Percentiles rank a stretch among this genome's conserved stretches.
Evolutionary conservation across 2,888 invertebrate genomes (phyloP).

Genomic region (Caenorhabditis sinica): DNA sequence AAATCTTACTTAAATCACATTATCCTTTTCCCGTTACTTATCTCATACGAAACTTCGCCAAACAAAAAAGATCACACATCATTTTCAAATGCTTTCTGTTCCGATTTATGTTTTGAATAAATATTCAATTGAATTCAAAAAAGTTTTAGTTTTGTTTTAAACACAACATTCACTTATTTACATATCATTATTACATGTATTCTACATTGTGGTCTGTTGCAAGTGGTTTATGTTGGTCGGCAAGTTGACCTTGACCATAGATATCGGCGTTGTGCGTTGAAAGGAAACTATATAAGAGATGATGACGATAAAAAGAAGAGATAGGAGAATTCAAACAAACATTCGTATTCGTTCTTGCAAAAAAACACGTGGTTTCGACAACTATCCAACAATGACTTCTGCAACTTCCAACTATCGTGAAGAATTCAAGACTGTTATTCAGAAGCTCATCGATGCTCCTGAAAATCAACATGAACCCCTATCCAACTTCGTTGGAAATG

Average conservation of each 20-base stretch:
- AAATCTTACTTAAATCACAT: conserved; percentile 4
- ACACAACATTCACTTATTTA: conserved; percentile 4
- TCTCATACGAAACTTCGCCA: conserved; percentile 50
- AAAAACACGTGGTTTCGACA: conserved; percentile 33
- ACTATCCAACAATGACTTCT: conserved; percentile 18
- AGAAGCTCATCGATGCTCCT: conserved; percentile 55
- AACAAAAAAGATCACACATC: conserved; percentile 45
- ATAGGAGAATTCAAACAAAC: conserved; percentile 21
- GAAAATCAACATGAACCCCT: conserved; percentile 68
- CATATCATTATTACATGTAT: conserved; percentile 1
- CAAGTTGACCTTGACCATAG: conserved; percentile 47
- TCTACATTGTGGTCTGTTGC: conserved; percentile 33
- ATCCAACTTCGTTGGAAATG: conserved; percentile 73
- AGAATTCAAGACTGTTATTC: conserved; percentile 47
- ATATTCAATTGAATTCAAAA: conserved; percentile 19
- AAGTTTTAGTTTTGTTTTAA: background rate
- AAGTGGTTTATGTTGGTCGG: conserved; percentile 17
- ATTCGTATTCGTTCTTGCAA: background rate
- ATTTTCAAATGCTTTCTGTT: conserved; percentile 43
- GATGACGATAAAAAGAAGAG: conserved; percentile 33
- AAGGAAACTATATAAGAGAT: conserved; percentile 28
- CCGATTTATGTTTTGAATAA: conserved; percentile 13
- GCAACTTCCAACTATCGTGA: conserved; percentile 26
- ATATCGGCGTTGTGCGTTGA: conserved; percentile 29
- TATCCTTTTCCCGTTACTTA: conserved; percentile 17